Evolutionary conservation across 2,888 invertebrate genomes (phyloP).

Genomic region (Plemyria rubiginata): DNA sequence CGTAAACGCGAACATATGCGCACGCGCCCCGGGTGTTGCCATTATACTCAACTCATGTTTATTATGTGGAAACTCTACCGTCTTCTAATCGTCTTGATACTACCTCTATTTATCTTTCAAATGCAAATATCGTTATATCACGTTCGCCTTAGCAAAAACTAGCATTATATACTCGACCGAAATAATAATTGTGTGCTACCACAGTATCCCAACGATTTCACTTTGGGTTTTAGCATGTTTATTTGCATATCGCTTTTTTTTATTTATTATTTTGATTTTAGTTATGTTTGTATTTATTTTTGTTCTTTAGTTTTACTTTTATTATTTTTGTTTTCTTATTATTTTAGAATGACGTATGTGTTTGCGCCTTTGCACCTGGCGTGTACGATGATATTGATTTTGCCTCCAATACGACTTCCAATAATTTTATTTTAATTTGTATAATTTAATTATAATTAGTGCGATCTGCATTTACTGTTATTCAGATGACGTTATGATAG

Average conservation of each 20-base stretch:
- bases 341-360: slow-evolving; percentile 59
- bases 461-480: slow-evolving; percentile 83
- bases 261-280: slow-evolving; percentile 65
- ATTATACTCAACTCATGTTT: slow-evolving; percentile 59
- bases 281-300: slow-evolving; percentile 85
- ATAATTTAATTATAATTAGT: slow-evolving; percentile 80
- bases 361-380: slow-evolving; percentile 60
- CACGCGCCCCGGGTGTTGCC: slow-evolving; percentile 75
- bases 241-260: slow-evolving; percentile 81
- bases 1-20: slow-evolving; percentile 55
- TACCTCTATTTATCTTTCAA: slow-evolving; percentile 70
- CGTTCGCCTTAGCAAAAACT: slow-evolving; percentile 54
- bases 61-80: slow-evolving; percentile 67
- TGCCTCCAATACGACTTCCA: slow-evolving; percentile 81
- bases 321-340: slow-evolving; percentile 70
- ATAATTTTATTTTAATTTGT: slow-evolving; percentile 80
- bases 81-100: slow-evolving; percentile 55
- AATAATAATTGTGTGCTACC: slow-evolving; percentile 42
- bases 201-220: slow-evolving; percentile 39
- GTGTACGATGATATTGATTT: slow-evolving; percentile 67
- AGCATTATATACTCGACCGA: slow-evolving; percentile 57
- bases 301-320: slow-evolving; percentile 75
- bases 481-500: slow-evolving; percentile 75
- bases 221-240: slow-evolving; percentile 57
- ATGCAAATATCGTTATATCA: slow-evolving; percentile 74